Evolutionary conservation across 2,797 vertebrate genomes (phyloP).

Genomic region (Bufotes viridis): DNA sequence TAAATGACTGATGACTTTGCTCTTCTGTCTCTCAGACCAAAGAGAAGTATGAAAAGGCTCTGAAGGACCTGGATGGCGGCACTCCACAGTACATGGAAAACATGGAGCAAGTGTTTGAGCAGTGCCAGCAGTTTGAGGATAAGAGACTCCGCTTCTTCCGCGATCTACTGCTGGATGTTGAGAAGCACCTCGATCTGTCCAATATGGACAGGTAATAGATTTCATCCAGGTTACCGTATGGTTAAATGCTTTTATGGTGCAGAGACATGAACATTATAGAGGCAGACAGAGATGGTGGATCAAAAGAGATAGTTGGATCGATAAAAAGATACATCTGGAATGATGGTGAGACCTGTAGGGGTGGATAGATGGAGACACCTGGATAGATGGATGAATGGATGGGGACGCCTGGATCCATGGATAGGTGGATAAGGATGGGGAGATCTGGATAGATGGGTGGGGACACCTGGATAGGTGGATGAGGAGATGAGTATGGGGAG

Average conservation of each 20-base stretch:
- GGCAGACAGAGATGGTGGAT: not conserved
- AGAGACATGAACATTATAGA: not conserved
- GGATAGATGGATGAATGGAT: no score
- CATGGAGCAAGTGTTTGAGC: slow-evolving; percentile 98
- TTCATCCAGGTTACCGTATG: not conserved
- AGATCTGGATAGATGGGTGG: no score
- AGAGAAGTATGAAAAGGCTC: slow-evolving; percentile 91
- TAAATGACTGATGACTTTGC: not conserved
- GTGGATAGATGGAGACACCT: no score
- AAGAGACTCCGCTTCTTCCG: slow-evolving; percentile 89
- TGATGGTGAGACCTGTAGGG: no score
- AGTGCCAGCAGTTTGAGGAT: slow-evolving; percentile 97
- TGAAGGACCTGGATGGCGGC: slow-evolving; percentile 88
- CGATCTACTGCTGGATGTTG: slow-evolving; percentile 89
- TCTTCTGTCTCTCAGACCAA: slow-evolving; percentile 77
- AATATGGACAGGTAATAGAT: slow-evolving; percentile 81
- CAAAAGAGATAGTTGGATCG: no score
- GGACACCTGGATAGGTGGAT: no score
- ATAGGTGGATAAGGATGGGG: no score
- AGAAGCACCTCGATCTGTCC: slow-evolving; percentile 95
- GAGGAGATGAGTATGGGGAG: no score
- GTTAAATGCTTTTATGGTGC: not conserved
- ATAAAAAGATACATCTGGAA: no score
- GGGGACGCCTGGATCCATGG: no score
- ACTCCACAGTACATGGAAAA: slow-evolving; percentile 99